Evolutionary conservation across 2,797 vertebrate genomes (phyloP).

Genomic region (Nothura maculosa): DNA sequence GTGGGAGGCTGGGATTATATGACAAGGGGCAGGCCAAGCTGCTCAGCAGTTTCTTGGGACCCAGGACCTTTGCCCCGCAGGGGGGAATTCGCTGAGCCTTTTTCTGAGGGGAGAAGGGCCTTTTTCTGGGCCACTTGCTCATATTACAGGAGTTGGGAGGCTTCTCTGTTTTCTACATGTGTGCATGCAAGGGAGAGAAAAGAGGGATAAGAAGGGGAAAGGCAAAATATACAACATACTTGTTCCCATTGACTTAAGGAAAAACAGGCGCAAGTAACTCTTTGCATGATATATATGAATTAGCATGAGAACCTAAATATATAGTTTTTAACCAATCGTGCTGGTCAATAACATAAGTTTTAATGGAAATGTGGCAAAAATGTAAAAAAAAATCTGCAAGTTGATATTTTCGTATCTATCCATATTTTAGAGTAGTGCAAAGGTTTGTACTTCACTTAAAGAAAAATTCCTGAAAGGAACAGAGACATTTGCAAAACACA

Average conservation of each 20-base stretch:
- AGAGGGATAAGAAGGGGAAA: not conserved
- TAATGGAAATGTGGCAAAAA: not conserved
- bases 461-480: not conserved
- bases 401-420: not conserved
- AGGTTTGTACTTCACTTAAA: not conserved
- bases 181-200: not conserved
- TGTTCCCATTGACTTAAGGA: fast-evolving
- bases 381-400: not conserved
- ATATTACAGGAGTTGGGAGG: fast-evolving
- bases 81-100: fast-evolving
- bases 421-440: not conserved
- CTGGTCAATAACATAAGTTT: not conserved
- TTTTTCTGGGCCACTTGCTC: not conserved
- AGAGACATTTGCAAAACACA: not conserved
- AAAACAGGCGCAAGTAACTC: not conserved
- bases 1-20: not conserved
- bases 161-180: not conserved
- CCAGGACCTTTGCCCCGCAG: not conserved
- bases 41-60: not conserved
- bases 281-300: not conserved
- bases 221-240: fast-evolving
- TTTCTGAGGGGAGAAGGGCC: no score
- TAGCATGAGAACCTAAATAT: not conserved
- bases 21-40: not conserved
- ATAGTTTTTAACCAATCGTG: not conserved